Conservation (phyloP, 2,797 vertebrate species). For the Notolepis coatsorum region DNA sequence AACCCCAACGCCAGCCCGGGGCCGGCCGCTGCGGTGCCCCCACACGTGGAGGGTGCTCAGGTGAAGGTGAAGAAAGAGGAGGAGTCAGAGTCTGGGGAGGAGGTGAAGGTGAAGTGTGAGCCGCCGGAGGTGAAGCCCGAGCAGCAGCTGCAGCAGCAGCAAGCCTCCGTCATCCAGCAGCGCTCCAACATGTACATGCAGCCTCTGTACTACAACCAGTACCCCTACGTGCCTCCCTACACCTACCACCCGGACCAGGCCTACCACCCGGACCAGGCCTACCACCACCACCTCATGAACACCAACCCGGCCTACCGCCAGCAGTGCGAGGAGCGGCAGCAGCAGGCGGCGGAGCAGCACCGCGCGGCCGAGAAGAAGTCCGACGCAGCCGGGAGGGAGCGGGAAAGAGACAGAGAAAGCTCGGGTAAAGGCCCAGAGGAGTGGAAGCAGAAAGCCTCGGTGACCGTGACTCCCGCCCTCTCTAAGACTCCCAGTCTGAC, state of each 20-base stretch:
- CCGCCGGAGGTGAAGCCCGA: slow-evolving; percentile 82
- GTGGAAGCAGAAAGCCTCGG: slow-evolving; percentile 91
- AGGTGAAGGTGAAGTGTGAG: slow-evolving; percentile 84
- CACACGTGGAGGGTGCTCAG: slow-evolving; percentile 80
- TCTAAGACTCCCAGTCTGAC: slow-evolving; percentile 92
- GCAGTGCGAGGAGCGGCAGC: slow-evolving; percentile 91
- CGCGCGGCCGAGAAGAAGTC: slow-evolving; percentile 86
- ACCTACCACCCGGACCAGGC: slow-evolving; percentile 89
- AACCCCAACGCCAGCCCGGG: slow-evolving; percentile 86
- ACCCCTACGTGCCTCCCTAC: slow-evolving; percentile 90
- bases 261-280: slow-evolving; percentile 91
- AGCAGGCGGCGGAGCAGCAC: slow-evolving; percentile 85
- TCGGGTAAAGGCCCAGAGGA: slow-evolving; percentile 85
- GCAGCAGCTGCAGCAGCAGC: slow-evolving; percentile 77
- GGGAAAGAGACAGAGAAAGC: slow-evolving; percentile 59
- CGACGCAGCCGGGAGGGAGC: slow-evolving; percentile 83
- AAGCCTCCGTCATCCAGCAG: slow-evolving; percentile 95
- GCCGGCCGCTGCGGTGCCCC: slow-evolving; percentile 73
- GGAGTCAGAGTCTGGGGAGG: slow-evolving; percentile 83
- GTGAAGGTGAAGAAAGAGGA: slow-evolving; percentile 93
- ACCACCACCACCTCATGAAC: slow-evolving; percentile 80
- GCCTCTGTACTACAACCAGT: slow-evolving; percentile 96
- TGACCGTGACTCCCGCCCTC: slow-evolving; percentile 87
- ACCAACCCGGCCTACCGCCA: slow-evolving; percentile 89
- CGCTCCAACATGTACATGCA: slow-evolving; percentile 95